Percentiles rank a stretch among this genome's conserved stretches.
phyloP scores from a whole-genome alignment of 2,888 invertebrate genomes.

The Physocephala rufipes region DNA sequence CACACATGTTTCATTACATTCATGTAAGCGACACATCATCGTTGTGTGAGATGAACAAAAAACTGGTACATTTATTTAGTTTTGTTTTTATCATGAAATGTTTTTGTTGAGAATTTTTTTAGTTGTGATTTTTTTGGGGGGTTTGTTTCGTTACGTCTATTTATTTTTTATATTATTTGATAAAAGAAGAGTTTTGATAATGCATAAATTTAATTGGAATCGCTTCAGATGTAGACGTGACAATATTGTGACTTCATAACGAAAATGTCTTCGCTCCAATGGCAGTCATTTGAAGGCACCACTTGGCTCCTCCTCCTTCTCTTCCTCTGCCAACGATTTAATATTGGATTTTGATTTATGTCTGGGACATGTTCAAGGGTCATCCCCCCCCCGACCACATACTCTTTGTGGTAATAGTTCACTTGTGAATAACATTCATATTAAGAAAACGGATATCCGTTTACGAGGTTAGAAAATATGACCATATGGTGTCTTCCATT shows the following conservation, averaged over 20 bases:
- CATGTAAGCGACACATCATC: constrained; percentile 36
- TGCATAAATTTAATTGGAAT: constrained; percentile 30
- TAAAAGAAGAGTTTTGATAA: constrained; percentile 31
- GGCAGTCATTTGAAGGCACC: no score
- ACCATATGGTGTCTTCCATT: constrained; percentile 21
- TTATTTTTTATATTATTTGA: constrained; percentile 15
- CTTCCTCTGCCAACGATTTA: no score
- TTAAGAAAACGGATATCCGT: constrained; percentile 24
- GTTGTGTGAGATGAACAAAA: background rate
- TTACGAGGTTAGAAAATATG: constrained; percentile 7
- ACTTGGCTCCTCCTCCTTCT: background rate
- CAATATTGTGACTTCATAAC: background rate
- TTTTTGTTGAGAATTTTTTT: background rate
- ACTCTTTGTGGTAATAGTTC: constrained; percentile 46
- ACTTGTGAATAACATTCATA: constrained; percentile 32
- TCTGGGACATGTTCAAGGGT: constrained; percentile 52
- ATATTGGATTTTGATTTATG: constrained; percentile 60
- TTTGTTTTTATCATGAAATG: constrained; percentile 8
- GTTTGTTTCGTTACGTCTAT: background rate
- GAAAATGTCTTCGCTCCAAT: background rate
- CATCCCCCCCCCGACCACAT: no score
- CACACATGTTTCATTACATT: constrained; percentile 35
- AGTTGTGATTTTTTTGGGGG: background rate
- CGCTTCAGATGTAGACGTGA: constrained; percentile 12
- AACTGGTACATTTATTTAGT: constrained; percentile 1